Evolutionary conservation across 2,113 vertebrate genomes (phyloP).

Genomic region (Pedetes capensis): DNA sequence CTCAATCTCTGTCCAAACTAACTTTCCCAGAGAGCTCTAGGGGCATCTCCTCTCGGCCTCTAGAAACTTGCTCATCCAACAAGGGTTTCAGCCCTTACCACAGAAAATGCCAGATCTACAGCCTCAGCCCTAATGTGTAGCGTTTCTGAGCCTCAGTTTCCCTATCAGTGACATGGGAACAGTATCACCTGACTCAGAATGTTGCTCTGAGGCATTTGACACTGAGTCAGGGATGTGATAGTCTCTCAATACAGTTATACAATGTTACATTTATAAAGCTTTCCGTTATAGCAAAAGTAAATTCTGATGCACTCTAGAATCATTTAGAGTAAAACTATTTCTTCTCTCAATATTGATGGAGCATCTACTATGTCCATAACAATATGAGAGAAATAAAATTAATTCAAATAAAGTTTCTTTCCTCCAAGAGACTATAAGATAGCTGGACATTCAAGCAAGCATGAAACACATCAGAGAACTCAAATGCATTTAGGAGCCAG

Average conservation of each 20-base stretch:
- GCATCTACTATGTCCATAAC: background rate
- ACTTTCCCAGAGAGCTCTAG: background rate
- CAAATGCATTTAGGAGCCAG: conserved; percentile 11
- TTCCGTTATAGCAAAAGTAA: conserved; percentile 3
- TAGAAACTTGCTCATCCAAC: background rate
- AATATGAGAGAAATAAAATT: conserved; percentile 22
- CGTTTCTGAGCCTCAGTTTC: background rate
- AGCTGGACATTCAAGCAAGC: background rate
- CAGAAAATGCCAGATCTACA: background rate
- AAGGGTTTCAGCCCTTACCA: background rate
- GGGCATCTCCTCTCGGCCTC: background rate
- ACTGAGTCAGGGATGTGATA: background rate
- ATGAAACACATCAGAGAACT: background rate
- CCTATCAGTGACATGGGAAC: background rate
- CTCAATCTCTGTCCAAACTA: conserved; percentile 23
- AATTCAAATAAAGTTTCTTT: conserved; percentile 38
- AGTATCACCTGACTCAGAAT: background rate
- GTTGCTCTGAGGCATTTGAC: conserved; percentile 2
- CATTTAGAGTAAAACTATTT: conserved; percentile 27
- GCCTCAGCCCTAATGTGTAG: background rate
- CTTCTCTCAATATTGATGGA: conserved; percentile 22
- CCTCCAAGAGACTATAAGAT: background rate
- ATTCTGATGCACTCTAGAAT: background rate
- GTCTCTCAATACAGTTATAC: background rate
- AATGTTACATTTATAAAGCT: conserved; percentile 19